Evolutionary conservation across 2,888 invertebrate species (phyloP), one percentile per base, ranked within the genome.

Genomic region (Rapana venosa): DNA sequence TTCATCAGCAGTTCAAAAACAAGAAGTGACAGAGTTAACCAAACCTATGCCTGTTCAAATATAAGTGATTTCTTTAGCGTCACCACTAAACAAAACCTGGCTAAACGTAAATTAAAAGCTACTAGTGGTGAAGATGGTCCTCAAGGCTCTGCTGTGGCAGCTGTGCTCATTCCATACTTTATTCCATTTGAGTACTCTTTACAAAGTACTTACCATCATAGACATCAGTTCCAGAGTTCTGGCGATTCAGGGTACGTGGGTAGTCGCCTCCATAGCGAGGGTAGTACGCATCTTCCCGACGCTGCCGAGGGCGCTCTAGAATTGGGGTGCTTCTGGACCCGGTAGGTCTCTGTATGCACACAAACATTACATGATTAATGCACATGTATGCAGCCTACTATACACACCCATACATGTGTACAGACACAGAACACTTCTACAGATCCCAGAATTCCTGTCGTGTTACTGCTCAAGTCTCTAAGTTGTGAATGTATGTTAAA

Each of bases 251-350:
- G 61, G 92, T 93, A 87, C 90, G 92, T 30, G 85, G 89, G 90
- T 93, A 94, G 47, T 94, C 94, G 56, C 92, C 90, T 66, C 92
- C 91, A 92, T 93, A 93, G 47, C 93, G 91, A 89, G 91, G 89
- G 89, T 91, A 91, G 90, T 91, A 93, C 56, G 87, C 88, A 20
- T 95, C 94, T 87, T 94, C 94, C 92, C 93, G 93, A 88, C 93
- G 92, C 88, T 92, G 91, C 85, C 93, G 92, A 89, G 91, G 92
- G 84, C 92, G 92, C 77, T 94, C 95, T 91, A 93, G 93, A 70
- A 83, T 90, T 87, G 94, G 93, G 92, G 94, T 94, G 91, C 93
- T 93, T 93, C 94, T 95, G 91, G 94, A 93, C 91, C 95, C 95
- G 93, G 95, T 93, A 92, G 95, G 94, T 94, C 95, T 96, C 95